Evolutionary conservation across 2,888 invertebrate genomes (phyloP), one percentile per base, ranked within the genome.

Genomic region (Pasiphila rectangulata): DNA sequence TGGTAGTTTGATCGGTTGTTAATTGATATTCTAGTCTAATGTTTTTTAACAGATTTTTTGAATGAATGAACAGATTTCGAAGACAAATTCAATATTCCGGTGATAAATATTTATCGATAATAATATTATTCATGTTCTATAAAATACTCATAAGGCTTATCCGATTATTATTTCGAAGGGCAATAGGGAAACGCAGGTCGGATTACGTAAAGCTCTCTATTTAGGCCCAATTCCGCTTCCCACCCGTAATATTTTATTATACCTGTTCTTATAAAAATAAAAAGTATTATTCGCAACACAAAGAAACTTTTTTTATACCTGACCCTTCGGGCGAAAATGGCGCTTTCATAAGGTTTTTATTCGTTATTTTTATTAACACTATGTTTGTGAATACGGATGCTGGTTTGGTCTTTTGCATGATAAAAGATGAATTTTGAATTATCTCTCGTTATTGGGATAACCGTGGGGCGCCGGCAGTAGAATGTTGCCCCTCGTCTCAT

Each of bases 351-450:
- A 59, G 62, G 55, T 56, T 61, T 45, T 67, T 69, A 66, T 68
- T 64, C 58, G 54, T 60, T 61, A 66, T 71, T 73, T 69, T 74
- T 72, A 64, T 72, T 75, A 64, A 69, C 67, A 58, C 62, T 58
- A 54, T 56, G 58, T 65, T 64, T 57, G 62, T 63, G 66, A 75
- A 75, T 73, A 72, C 67, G 68, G 72, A 74, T 58, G 56, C 62
- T 69, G 64, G 62, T 67, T 68, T 40, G 36, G 17, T 40, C 43
- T 29, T 16, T 7, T 12, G 7, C 1, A n/a, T n/a, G n/a, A n/a
- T n/a, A n/a, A n/a, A n/a, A n/a, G n/a, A n/a, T n/a, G n/a, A n/a
- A n/a, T n/a, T n/a, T n/a, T n/a, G n/a, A n/a, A n/a, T n/a, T n/a
- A n/a, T n/a, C n/a, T n/a, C n/a, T n/a, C n/a, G n/a, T n/a, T n/a